A percentile compares a stretch with the other conserved stretches of the same genome.
Conservation (phyloP, 2,888 invertebrate genomes). For the Lepetodrilus schrolli region DNA sequence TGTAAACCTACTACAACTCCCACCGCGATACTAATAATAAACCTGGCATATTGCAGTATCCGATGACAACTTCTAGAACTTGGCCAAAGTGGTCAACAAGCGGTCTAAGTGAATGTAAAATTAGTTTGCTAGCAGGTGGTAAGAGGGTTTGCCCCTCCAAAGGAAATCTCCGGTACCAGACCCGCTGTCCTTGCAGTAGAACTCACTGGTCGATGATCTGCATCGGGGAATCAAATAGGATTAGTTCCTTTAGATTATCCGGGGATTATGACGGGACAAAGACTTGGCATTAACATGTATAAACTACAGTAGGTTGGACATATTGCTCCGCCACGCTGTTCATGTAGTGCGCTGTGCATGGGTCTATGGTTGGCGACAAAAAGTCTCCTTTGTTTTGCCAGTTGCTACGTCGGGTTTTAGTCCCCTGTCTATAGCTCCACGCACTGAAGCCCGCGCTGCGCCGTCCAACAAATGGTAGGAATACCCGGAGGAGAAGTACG, state of each 20-base stretch:
- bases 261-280: neutral
- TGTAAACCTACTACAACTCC: too few relatives aligned
- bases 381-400: slow-evolving; percentile 1
- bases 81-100: too few relatives aligned
- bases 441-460: neutral
- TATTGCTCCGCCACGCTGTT: neutral
- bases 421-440: neutral
- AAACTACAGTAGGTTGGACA: neutral
- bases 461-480: too few relatives aligned
- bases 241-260: neutral
- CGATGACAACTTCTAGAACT: too few relatives aligned
- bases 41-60: too few relatives aligned
- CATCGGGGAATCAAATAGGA: neutral
- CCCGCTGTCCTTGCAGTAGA: slow-evolving; percentile 9
- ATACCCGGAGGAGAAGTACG: too few relatives aligned
- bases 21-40: too few relatives aligned
- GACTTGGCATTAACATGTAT: slow-evolving; percentile 2
- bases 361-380: neutral
- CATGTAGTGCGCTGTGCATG: neutral
- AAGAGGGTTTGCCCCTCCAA: too few relatives aligned
- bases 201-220: neutral
- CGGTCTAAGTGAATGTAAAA: too few relatives aligned
- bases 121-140: too few relatives aligned
- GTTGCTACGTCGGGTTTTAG: slow-evolving; percentile 6
- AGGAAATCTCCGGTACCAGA: too few relatives aligned